Percentiles rank a stretch among this genome's conserved stretches.
phyloP scores from a whole-genome alignment of 2,797 vertebrate genomes.

The Staurois parvus region DNA sequence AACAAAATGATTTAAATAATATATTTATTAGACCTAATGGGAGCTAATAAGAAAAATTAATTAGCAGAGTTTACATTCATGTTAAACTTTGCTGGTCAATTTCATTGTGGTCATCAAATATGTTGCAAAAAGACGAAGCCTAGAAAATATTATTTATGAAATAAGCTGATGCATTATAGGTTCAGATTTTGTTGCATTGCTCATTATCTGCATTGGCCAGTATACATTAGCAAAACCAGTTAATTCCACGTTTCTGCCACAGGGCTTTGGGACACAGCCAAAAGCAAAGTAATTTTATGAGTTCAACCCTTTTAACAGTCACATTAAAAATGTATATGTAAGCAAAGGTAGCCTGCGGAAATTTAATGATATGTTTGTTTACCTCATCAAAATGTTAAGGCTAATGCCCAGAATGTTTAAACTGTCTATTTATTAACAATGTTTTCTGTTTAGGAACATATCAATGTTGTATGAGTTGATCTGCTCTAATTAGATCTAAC shows the following conservation, averaged over 20 bases:
- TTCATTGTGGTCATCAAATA: too few relatives aligned
- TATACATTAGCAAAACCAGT: constrained; percentile 36
- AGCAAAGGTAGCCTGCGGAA: constrained; percentile 50
- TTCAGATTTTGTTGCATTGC: neutral
- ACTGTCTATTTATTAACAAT: neutral
- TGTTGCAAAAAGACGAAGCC: neutral
- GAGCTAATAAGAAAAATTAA: too few relatives aligned
- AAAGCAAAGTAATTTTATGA: constrained; percentile 53
- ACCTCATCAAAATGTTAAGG: constrained; percentile 32
- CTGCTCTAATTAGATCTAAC: constrained; percentile 7
- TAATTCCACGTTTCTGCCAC: constrained; percentile 43
- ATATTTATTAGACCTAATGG: too few relatives aligned
- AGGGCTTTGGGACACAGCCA: constrained; percentile 49
- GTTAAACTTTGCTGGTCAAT: too few relatives aligned
- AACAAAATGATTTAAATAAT: too few relatives aligned
- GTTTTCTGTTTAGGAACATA: constrained; percentile 11
- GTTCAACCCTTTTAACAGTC: constrained; percentile 37
- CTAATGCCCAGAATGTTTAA: constrained; percentile 16
- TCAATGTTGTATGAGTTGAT: constrained; percentile 31
- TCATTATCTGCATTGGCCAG: neutral
- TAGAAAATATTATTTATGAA: neutral
- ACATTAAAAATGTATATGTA: constrained; percentile 53
- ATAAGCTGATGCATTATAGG: too few relatives aligned
- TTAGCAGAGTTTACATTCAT: too few relatives aligned
- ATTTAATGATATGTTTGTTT: constrained; percentile 47